Percentiles rank a stretch among this genome's conserved stretches.
phyloP scores from a whole-genome alignment of 2,888 invertebrate genomes.

The Tortricodes alternella region DNA sequence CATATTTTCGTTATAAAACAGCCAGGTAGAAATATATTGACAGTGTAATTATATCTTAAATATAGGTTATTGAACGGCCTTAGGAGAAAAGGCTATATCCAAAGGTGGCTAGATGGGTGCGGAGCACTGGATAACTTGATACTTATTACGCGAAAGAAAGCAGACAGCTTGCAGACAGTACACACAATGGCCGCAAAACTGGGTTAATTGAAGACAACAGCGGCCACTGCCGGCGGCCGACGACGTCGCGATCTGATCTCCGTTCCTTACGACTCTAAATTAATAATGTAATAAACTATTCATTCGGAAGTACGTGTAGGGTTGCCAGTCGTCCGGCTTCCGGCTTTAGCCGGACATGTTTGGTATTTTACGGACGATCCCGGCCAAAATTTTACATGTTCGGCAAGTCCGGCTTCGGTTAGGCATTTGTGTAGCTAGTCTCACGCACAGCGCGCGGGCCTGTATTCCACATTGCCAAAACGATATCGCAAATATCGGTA shows the following conservation, averaged over 20 bases:
- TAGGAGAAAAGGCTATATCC: neutral
- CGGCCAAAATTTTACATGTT: too few species aligned
- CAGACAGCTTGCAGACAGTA: constrained; percentile 76
- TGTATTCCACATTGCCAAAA: too few species aligned
- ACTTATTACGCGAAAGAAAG: constrained; percentile 67
- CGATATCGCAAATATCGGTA: too few species aligned
- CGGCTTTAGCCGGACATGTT: too few species aligned
- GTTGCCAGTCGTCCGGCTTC: too few species aligned
- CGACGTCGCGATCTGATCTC: constrained; percentile 62
- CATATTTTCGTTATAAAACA: too few species aligned
- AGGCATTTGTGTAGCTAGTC: too few species aligned
- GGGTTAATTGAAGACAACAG: constrained; percentile 79
- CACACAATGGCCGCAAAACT: constrained; percentile 71
- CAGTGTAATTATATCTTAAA: neutral
- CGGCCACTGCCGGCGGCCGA: constrained; percentile 60
- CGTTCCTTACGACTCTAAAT: constrained; percentile 55
- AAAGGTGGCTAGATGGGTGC: neutral
- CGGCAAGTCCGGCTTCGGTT: too few species aligned
- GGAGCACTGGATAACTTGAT: neutral
- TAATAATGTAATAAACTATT: constrained; percentile 60
- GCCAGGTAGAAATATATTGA: too few species aligned
- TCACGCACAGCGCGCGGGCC: too few species aligned
- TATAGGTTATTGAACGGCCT: neutral
- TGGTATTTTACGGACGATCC: too few species aligned
- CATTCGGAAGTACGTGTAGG: constrained; percentile 43